These are phyloP conservation scores for Perithous albicinctus DNA, from an alignment of 2,888 invertebrate genomes.

Conservation along the genomic window DNA sequence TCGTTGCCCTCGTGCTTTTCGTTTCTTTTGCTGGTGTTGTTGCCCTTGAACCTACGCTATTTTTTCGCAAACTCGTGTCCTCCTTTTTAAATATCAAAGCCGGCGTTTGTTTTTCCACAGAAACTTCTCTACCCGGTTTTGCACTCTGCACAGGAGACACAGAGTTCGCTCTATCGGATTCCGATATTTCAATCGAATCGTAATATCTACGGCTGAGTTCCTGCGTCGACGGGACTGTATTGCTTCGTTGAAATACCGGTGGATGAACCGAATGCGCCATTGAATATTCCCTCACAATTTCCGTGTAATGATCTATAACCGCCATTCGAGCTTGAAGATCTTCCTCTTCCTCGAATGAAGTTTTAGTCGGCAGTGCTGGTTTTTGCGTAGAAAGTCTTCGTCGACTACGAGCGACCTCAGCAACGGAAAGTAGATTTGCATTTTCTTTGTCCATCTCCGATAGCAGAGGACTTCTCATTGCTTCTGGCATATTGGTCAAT, in stretches of 20 bases:
- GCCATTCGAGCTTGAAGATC: conserved; percentile 80
- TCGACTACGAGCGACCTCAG: conserved; percentile 82
- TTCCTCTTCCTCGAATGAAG: conserved; percentile 78
- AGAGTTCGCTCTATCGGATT: conserved; percentile 61
- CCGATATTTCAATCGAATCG: conserved; percentile 63
- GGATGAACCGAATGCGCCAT: conserved; percentile 64
- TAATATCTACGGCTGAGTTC: conserved; percentile 74
- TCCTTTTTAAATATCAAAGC: conserved; percentile 59
- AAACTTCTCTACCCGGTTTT: conserved; percentile 44
- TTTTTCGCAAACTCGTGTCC: conserved; percentile 60
- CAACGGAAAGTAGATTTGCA: conserved; percentile 81
- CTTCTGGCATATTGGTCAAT: conserved; percentile 77
- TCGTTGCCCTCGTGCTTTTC: conserved; percentile 52
- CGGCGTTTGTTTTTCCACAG: conserved; percentile 45
- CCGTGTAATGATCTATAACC: conserved; percentile 92
- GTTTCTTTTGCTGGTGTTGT: conserved; percentile 53
- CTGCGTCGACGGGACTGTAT: conserved; percentile 47
- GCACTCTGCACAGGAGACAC: conserved; percentile 56
- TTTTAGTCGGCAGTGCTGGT: conserved; percentile 68
- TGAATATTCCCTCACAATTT: conserved; percentile 91
- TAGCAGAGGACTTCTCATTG: conserved; percentile 72
- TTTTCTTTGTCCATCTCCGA: conserved; percentile 81
- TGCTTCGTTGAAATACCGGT: conserved; percentile 67
- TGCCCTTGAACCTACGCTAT: conserved; percentile 49
- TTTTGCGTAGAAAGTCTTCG: conserved; percentile 78